Evolutionary conservation across 2,797 vertebrate genomes (phyloP).

Genomic region (Coilia nasus): DNA sequence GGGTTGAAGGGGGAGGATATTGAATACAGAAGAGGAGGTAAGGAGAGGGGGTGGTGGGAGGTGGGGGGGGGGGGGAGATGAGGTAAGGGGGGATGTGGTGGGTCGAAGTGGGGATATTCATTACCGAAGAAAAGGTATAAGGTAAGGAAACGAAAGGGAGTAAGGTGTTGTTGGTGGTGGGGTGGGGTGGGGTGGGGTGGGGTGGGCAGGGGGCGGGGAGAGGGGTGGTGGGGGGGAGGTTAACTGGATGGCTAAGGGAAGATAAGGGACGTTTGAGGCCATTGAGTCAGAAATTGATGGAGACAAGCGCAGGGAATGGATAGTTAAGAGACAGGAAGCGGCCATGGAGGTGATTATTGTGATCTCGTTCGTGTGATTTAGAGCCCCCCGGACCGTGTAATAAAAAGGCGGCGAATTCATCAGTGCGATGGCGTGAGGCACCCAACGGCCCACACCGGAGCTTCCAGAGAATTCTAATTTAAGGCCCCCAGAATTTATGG

Average conservation of each 20-base stretch:
- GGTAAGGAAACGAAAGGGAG: no score
- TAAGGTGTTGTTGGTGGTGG: no score
- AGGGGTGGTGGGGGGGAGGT: no score
- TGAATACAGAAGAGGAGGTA: no score
- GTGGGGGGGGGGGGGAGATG: no score
- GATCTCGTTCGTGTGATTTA: constrained; percentile 71
- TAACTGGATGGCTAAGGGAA: background rate
- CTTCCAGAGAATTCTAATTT: constrained; percentile 62
- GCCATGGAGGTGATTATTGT: constrained; percentile 72
- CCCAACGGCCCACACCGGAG: constrained; percentile 63
- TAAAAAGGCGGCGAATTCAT: constrained; percentile 71
- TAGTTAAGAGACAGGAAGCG: constrained; percentile 75
- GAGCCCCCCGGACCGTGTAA: constrained; percentile 60
- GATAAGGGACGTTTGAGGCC: constrained; percentile 44
- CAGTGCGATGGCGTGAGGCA: constrained; percentile 61
- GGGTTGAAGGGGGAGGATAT: no score
- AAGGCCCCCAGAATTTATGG: constrained; percentile 54
- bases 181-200: no score
- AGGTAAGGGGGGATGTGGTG: no score
- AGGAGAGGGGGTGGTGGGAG: no score
- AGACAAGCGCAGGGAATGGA: constrained; percentile 68
- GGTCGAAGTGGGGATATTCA: no score
- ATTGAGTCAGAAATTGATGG: constrained; percentile 69
- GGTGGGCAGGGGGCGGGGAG: no score
- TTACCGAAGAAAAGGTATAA: no score